Evolutionary conservation across 2,888 invertebrate genomes (phyloP).

Genomic region (Epistrophella euchroma): DNA sequence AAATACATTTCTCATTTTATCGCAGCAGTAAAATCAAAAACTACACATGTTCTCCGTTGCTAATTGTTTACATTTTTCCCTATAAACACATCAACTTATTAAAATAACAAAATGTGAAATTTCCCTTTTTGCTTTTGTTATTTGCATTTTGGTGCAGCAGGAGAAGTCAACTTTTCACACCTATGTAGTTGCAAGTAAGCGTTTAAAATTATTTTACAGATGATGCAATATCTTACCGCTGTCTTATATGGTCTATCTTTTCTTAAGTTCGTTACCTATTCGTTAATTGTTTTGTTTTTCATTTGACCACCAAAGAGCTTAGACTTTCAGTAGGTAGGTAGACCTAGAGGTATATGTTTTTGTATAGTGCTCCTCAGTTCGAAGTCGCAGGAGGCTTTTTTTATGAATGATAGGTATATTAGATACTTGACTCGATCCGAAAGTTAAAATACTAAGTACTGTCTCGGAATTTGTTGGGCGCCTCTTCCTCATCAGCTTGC

Average conservation of each 20-base stretch:
- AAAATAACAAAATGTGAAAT: conserved; percentile 15
- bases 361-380: neutral
- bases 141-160: conserved; percentile 2
- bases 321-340: neutral
- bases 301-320: neutral
- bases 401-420: no score
- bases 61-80: conserved; percentile 28
- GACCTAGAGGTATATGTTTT: no score
- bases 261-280: neutral
- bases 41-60: neutral
- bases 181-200: neutral
- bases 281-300: neutral
- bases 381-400: conserved; percentile 39
- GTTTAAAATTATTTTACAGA: neutral
- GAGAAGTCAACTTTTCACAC: neutral
- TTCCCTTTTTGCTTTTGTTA: conserved; percentile 17
- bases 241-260: no score
- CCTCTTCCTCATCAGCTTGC: neutral
- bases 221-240: neutral
- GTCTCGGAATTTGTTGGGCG: neutral
- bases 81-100: neutral
- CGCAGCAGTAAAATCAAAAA: neutral
- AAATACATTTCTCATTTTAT: conserved; percentile 7
- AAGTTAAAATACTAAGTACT: conserved; percentile 52
- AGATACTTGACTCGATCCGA: conserved; percentile 55